Percentiles rank a stretch among this genome's conserved stretches.
phyloP scores from a whole-genome alignment of 2,113 vertebrate species.

The Dicentrarchus labrax region DNA sequence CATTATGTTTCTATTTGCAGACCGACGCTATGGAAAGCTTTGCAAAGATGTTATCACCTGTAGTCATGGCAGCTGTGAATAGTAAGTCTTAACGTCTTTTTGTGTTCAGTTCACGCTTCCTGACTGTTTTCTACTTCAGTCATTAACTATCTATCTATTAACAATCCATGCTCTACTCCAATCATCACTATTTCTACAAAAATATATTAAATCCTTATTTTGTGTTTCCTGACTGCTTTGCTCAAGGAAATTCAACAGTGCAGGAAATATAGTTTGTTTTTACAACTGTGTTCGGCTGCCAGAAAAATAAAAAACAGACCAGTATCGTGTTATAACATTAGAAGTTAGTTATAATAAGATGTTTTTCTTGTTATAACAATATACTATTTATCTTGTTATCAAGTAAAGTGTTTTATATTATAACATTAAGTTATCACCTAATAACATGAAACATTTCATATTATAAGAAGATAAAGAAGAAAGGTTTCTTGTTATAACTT shows the following conservation, averaged over 20 bases:
- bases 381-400: no score
- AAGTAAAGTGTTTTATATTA: no score
- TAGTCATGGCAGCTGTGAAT: constrained; percentile 48
- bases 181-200: neutral
- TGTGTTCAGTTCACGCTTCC: neutral
- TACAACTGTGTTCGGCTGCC: no score
- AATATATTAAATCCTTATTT: neutral
- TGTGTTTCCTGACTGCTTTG: neutral
- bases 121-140: neutral
- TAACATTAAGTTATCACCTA: no score
- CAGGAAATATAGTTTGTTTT: neutral
- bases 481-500: no score
- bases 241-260: neutral
- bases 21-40: constrained; percentile 5
- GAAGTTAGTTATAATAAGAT: no score
- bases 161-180: neutral
- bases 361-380: no score
- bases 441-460: no score
- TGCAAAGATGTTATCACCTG: accelerated
- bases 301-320: no score
- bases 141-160: no score
- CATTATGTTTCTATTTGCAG: constrained; percentile 54
- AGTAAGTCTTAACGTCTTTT: constrained; percentile 50
- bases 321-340: no score
- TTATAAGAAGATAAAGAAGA: no score